Evolutionary conservation across 92 coral and sea anemone genomes (phyloP).

Genomic region (Palythoa grandis): DNA sequence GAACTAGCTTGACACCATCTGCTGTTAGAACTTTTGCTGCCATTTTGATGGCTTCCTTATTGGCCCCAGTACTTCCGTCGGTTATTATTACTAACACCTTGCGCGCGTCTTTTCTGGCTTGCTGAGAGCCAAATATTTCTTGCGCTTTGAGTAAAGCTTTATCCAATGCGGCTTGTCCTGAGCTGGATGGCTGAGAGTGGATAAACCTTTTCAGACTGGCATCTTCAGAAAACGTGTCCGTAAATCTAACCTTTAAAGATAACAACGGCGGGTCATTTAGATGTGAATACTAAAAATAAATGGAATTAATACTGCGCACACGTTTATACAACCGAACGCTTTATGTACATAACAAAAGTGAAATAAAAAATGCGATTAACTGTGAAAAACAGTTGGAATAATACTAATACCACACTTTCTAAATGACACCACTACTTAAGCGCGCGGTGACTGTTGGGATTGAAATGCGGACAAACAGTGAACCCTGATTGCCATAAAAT

Average conservation of each 20-base stretch:
- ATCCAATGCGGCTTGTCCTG: conserved; percentile 64
- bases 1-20: conserved; percentile 67
- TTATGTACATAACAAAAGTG: neutral
- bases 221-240: conserved; percentile 60
- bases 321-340: neutral
- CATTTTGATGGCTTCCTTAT: conserved; percentile 70
- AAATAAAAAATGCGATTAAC: too few relatives aligned
- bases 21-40: conserved; percentile 63
- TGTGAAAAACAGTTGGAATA: too few relatives aligned
- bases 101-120: conserved; percentile 78
- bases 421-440: too few relatives aligned
- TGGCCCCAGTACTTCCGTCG: conserved; percentile 72
- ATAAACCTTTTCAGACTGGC: conserved; percentile 55
- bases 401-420: too few relatives aligned
- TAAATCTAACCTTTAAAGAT: conserved; percentile 34
- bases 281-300: neutral
- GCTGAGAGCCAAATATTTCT: conserved; percentile 62
- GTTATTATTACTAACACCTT: conserved; percentile 82
- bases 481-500: too few relatives aligned
- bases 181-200: conserved; percentile 49
- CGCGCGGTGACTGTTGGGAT: too few relatives aligned
- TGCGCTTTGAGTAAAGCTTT: conserved; percentile 69
- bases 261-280: too few relatives aligned
- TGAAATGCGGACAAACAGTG: too few relatives aligned
- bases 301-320: neutral